Base-by-base conservation (phyloP, 1,140 invertebrate species). In the Brachionus rotundiformis region DNA sequence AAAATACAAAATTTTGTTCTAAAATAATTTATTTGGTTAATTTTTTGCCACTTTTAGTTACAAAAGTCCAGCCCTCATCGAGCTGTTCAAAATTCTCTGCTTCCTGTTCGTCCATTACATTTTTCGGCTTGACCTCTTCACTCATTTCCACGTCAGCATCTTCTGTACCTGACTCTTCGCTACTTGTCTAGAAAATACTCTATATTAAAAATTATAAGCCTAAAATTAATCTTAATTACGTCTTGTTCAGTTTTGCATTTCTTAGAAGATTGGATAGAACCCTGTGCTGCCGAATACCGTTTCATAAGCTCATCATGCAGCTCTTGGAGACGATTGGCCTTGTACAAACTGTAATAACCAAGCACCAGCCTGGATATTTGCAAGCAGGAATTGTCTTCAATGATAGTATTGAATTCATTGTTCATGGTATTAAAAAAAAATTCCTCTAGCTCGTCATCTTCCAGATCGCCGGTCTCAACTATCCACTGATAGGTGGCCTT, bases 401-500 rank as follows among this genome's bases (percentile, higher is more conserved):
- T 19, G 3, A 82, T 49, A 0, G 75, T 65, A 16, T 82, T 81
- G 27, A 82, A 82, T 27, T 82, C 82, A 25, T 54, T 54, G 16
- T 68, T 81, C 82, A 82, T 82, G 5, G 59, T 63, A n/a, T 82
- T 41, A 29, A 13, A 59, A 13, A 82, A 59, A 31, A 82, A 82
- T 3, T 82, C 77, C 16, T 82, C 82, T 25, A 82, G 23, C 31
- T 82, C 82, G 3, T 41, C 13, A 27, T 54, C 47, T 59, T 82
- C 73, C 16, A 82, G 25, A 73, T 82, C 82, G 19, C 25, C 77
- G 0, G 82, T 82, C 25, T 82, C 82, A 3, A 59, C 59, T n/a
- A 82, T 81, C 82, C 82, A 82, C 27, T 82, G 76, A 54, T 82
- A 76, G 7, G 77, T 63, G 2, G 82, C 82, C 16, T 68, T 59